Evolutionary conservation across 2,888 invertebrate genomes (phyloP).

Genomic region (Pantelozetes paolii): DNA sequence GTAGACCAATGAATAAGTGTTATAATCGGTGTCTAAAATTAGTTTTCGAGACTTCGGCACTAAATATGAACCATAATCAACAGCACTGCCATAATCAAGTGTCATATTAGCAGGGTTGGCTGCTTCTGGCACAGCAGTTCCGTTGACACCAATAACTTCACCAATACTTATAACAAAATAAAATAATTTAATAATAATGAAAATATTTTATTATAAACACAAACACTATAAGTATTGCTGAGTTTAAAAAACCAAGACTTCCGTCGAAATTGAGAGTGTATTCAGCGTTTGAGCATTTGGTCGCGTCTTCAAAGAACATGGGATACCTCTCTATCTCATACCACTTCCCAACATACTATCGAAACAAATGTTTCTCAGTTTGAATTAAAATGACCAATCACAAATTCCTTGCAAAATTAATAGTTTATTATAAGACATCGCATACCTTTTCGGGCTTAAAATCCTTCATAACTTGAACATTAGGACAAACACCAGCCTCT

Average conservation of each 20-base stretch:
- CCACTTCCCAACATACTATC: neutral
- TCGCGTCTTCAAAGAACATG: neutral
- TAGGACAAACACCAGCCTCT: neutral
- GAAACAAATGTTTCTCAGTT: neutral
- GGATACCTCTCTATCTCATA: neutral
- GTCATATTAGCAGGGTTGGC: neutral
- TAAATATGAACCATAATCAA: neutral
- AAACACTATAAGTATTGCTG: neutral
- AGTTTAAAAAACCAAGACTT: neutral
- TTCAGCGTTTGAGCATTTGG: neutral
- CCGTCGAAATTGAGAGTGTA: neutral
- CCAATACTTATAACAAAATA: neutral
- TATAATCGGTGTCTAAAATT: neutral
- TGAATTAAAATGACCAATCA: neutral
- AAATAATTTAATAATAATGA: neutral
- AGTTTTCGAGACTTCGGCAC: too few relatives aligned
- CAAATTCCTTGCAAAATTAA: too few relatives aligned
- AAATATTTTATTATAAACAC: neutral
- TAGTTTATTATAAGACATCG: too few relatives aligned
- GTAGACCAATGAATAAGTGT: neutral
- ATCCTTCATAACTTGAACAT: neutral
- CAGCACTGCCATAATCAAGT: too few relatives aligned
- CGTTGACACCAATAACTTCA: neutral
- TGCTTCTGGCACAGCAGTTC: neutral
- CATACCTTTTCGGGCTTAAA: neutral